These are phyloP conservation scores for Adrianichthys oophorus DNA, from an alignment of 2,797 vertebrate species.

Conservation along the genomic window DNA sequence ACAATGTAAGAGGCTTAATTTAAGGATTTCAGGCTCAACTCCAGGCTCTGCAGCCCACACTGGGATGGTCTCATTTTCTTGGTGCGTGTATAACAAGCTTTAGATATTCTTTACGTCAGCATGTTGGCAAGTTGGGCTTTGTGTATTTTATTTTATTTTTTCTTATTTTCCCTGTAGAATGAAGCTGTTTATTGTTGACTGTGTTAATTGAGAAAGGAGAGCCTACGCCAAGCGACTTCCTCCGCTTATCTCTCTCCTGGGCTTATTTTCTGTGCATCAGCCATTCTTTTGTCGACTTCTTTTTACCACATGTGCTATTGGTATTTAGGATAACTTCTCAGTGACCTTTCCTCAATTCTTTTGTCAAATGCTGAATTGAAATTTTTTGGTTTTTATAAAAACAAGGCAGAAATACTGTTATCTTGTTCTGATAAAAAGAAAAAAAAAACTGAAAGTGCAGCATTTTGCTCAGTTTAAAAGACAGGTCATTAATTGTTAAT, in stretches of 20 bases:
- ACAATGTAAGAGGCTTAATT: slow-evolving; percentile 54
- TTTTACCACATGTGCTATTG: too few species aligned
- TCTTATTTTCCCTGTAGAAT: slow-evolving; percentile 50
- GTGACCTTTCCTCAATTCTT: slow-evolving; percentile 35
- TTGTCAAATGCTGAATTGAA: slow-evolving; percentile 47
- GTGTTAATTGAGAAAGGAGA: slow-evolving; percentile 61
- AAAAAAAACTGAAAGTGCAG: slow-evolving; percentile 43
- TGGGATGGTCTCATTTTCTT: slow-evolving; percentile 56
- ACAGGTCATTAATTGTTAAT: slow-evolving; percentile 73
- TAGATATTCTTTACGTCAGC: slow-evolving; percentile 60
- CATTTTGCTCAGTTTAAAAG: slow-evolving; percentile 59
- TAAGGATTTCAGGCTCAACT: slow-evolving; percentile 62
- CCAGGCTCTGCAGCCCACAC: slow-evolving; percentile 42
- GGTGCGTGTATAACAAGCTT: slow-evolving; percentile 59
- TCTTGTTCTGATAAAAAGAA: slow-evolving; percentile 46
- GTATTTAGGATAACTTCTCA: slow-evolving; percentile 15
- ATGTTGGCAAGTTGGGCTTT: slow-evolving; percentile 46
- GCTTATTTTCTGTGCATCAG: slow-evolving; percentile 28
- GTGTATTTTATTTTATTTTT: slow-evolving; percentile 24
- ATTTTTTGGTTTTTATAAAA: slow-evolving; percentile 41
- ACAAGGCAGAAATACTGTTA: slow-evolving; percentile 48
- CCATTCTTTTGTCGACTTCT: slow-evolving; percentile 20
- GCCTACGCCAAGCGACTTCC: slow-evolving; percentile 40
- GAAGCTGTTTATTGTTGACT: slow-evolving; percentile 69
- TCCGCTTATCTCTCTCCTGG: slow-evolving; percentile 24